A percentile compares a stretch with the other conserved stretches of the same genome.
phyloP scores from a whole-genome alignment of 2,797 vertebrate species.

The Sebastes hopkinsi region DNA sequence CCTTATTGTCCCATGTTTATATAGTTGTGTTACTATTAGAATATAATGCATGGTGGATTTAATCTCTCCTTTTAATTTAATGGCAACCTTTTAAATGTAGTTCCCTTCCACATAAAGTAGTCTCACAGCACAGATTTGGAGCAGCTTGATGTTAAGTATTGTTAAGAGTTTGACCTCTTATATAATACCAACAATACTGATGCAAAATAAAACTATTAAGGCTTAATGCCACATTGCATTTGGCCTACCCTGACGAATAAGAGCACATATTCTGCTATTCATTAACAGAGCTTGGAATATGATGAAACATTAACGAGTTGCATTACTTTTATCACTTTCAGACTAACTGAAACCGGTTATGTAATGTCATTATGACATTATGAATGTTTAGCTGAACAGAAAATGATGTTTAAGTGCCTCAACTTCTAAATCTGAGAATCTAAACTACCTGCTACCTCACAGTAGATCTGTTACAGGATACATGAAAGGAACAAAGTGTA shows the following conservation, averaged over 20 bases:
- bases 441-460: background rate
- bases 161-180: slow-evolving; percentile 40
- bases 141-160: slow-evolving; percentile 32
- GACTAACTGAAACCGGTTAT: background rate
- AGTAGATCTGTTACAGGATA: background rate
- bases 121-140: slow-evolving; percentile 18
- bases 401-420: background rate
- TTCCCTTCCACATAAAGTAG: slow-evolving; percentile 15
- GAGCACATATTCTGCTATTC: slow-evolving; percentile 4
- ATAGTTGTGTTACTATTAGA: background rate
- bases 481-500: background rate
- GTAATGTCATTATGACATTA: slow-evolving; percentile 11
- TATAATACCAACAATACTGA: slow-evolving; percentile 19
- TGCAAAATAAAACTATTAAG: slow-evolving; percentile 15
- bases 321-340: background rate
- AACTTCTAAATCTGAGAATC: background rate
- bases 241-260: background rate
- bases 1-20: background rate
- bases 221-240: slow-evolving; percentile 15
- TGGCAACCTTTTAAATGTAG: background rate
- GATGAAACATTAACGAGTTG: background rate
- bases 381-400: background rate
- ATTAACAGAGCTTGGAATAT: slow-evolving; percentile 1
- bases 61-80: slow-evolving; percentile 12
- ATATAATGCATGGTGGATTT: background rate